Conservation (phyloP, 2,888 invertebrate species). For the Cantharis rufa region DNA sequence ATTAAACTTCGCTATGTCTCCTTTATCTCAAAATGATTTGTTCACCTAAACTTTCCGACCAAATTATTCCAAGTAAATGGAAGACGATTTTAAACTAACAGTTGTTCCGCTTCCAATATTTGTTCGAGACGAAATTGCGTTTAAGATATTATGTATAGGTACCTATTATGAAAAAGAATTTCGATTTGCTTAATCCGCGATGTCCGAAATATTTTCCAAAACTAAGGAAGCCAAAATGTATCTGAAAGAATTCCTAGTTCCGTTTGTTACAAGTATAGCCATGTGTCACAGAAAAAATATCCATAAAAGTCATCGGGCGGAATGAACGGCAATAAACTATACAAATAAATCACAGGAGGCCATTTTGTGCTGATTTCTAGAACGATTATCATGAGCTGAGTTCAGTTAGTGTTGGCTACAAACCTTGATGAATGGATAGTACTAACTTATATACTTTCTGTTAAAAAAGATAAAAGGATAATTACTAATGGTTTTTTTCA, state of each 20-base stretch:
- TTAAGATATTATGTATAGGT: no score
- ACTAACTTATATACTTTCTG: slow-evolving; percentile 29
- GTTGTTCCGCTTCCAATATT: not conserved
- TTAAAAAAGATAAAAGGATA: slow-evolving; percentile 28
- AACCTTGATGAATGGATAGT: slow-evolving; percentile 28
- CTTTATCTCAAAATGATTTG: slow-evolving; percentile 11
- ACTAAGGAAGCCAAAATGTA: slow-evolving; percentile 21
- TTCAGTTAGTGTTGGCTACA: slow-evolving; percentile 36
- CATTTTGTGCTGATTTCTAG: slow-evolving; percentile 46
- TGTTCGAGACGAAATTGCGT: not conserved
- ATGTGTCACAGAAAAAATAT: slow-evolving; percentile 44
- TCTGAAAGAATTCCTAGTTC: slow-evolving; percentile 27
- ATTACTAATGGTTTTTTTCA: slow-evolving; percentile 25
- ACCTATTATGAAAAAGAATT: no score
- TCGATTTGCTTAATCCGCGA: not conserved
- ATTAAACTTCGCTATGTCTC: slow-evolving; percentile 28
- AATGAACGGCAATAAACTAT: slow-evolving; percentile 53
- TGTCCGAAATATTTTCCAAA: slow-evolving; percentile 3
- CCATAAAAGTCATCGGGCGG: slow-evolving; percentile 52
- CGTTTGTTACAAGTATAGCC: slow-evolving; percentile 30
- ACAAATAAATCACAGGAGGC: slow-evolving; percentile 49
- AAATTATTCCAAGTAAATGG: not conserved
- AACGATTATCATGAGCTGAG: slow-evolving; percentile 37
- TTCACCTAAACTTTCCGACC: not conserved
- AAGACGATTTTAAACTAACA: not conserved